Percentiles rank a stretch among this genome's conserved stretches.
Evolutionary conservation across 1,140 invertebrate species (phyloP).

Genomic region (Camponotus vicinus): DNA sequence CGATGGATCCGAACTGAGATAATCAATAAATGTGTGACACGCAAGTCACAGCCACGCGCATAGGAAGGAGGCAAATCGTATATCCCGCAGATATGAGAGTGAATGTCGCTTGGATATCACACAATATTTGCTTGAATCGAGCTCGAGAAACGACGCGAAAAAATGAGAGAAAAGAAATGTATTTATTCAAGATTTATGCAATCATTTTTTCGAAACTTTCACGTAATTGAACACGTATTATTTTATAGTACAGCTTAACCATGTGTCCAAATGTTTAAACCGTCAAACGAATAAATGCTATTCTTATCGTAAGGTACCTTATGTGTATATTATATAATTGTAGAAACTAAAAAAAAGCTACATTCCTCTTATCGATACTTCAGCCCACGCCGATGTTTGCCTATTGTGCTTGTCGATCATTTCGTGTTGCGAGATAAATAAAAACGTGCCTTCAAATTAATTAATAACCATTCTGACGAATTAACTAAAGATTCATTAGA

Average conservation of each 20-base stretch:
- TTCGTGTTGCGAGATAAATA: slow-evolving; percentile 34
- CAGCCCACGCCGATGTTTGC: background rate
- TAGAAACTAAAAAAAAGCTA: too few relatives aligned
- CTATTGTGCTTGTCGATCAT: slow-evolving; percentile 1
- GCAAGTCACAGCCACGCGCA: slow-evolving; percentile 21
- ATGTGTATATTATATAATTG: background rate
- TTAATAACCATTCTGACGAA: slow-evolving; percentile 53
- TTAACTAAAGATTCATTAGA: slow-evolving; percentile 14
- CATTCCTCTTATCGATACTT: slow-evolving; percentile 6
- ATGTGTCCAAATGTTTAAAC: background rate
- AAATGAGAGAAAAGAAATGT: background rate
- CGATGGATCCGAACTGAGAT: slow-evolving; percentile 20
- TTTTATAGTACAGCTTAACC: background rate
- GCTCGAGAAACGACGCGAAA: background rate
- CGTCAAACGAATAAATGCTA: background rate
- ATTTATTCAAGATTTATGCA: background rate
- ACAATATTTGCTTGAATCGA: background rate
- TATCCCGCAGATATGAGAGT: slow-evolving; percentile 26
- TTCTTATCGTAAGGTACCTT: background rate
- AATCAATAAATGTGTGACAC: slow-evolving; percentile 54
- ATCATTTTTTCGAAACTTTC: background rate
- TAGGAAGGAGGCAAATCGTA: slow-evolving; percentile 20
- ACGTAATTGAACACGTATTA: background rate
- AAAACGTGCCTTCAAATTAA: slow-evolving; percentile 51
- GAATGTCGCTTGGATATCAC: slow-evolving; percentile 31